A percentile compares a stretch with the other conserved stretches of the same genome.
phyloP scores from a whole-genome alignment of 2,888 invertebrate species.

The Maniola hyperantus region DNA sequence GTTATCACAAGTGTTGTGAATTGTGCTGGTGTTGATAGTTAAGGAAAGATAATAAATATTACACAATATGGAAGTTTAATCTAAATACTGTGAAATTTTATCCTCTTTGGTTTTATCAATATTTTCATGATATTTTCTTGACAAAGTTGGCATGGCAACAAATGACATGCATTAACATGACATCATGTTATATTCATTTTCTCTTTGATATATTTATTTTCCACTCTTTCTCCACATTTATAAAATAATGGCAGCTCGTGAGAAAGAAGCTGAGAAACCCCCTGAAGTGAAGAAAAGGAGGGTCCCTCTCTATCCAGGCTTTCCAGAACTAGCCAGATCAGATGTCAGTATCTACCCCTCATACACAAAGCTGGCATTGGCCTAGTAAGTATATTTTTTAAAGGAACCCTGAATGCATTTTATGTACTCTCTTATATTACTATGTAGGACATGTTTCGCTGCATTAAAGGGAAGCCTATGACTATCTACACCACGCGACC shows the following conservation, averaged over 20 bases:
- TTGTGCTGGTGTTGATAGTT: too few species aligned
- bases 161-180: too few species aligned
- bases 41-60: too few species aligned
- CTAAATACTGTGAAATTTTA: too few species aligned
- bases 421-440: neutral
- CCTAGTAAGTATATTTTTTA: slow-evolving; percentile 81
- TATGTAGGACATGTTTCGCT: too few species aligned
- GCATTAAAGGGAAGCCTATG: too few species aligned
- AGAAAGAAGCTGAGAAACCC: slow-evolving; percentile 30
- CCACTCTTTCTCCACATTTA: neutral
- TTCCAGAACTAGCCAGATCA: slow-evolving; percentile 80
- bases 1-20: too few species aligned
- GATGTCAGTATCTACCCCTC: slow-evolving; percentile 85
- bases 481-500: too few species aligned
- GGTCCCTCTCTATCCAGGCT: slow-evolving; percentile 71
- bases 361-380: slow-evolving; percentile 80
- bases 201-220: neutral
- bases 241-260: slow-evolving; percentile 42
- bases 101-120: too few species aligned
- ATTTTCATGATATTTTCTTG: neutral
- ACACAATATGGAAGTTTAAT: too few species aligned
- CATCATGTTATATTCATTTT: too few species aligned
- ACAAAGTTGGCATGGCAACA: slow-evolving; percentile 13
- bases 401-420: too few species aligned
- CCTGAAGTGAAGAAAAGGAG: slow-evolving; percentile 50